A percentile compares a stretch with the other conserved stretches of the same genome.
Evolutionary conservation across 2,113 vertebrate species (phyloP).

Genomic region (Megaceryle maxima): DNA sequence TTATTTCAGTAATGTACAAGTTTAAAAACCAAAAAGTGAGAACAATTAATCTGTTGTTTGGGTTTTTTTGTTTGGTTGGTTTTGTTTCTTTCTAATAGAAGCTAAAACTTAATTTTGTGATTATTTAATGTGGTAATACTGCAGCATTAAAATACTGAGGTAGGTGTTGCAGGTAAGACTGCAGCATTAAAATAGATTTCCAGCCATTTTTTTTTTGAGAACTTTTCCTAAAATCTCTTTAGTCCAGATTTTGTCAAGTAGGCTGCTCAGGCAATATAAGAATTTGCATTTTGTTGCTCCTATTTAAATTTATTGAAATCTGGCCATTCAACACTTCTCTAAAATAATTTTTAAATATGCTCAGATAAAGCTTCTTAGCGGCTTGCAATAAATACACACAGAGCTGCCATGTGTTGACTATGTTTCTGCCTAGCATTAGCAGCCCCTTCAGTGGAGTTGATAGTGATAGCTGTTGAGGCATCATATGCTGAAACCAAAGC

Average conservation of each 20-base stretch:
- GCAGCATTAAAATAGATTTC: not conserved
- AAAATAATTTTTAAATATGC: slow-evolving; percentile 37
- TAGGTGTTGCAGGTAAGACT: not conserved
- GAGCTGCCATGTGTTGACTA: not conserved
- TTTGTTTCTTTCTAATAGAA: not conserved
- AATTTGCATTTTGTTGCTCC: not conserved
- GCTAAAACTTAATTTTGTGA: not conserved
- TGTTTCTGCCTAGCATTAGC: not conserved
- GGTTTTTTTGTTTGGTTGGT: too few species aligned
- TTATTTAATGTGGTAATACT: not conserved
- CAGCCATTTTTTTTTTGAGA: not conserved
- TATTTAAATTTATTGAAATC: slow-evolving; percentile 45
- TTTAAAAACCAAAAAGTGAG: not conserved
- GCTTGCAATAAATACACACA: slow-evolving; percentile 33
- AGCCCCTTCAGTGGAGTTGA: not conserved
- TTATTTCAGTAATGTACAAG: not conserved
- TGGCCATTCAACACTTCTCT: not conserved
- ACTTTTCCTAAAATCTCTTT: not conserved
- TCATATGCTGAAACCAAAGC: not conserved
- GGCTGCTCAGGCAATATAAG: not conserved
- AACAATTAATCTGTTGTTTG: not conserved
- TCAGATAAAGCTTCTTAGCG: slow-evolving; percentile 45
- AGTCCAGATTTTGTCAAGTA: not conserved
- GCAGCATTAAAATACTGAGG: not conserved
- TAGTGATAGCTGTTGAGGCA: not conserved